phyloP scores from a whole-genome alignment of 2,113 vertebrate genomes.

The Carettochelys insculpta region DNA sequence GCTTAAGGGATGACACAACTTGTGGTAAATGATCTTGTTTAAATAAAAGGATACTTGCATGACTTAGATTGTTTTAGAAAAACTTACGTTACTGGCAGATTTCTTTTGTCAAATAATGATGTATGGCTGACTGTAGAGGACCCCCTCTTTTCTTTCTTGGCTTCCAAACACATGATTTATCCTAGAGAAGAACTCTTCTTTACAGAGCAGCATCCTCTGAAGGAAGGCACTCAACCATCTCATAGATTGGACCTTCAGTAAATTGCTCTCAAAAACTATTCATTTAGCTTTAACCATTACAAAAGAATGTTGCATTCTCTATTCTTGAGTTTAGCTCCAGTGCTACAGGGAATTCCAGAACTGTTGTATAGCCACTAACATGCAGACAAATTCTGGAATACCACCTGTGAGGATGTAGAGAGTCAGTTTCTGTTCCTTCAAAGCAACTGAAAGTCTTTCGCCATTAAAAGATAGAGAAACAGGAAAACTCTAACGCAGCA shows the following conservation, averaged over 20 bases:
- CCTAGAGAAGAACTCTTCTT: not conserved
- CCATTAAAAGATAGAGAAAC: rapidly evolving
- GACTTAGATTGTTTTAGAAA: not conserved
- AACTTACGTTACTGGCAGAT: not conserved
- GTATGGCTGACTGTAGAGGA: not conserved
- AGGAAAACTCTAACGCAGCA: not conserved
- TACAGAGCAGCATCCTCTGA: not conserved
- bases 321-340: not conserved
- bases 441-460: rapidly evolving
- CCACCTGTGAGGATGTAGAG: not conserved
- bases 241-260: not conserved
- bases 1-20: not conserved
- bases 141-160: not conserved
- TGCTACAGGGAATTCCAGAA: slow-evolving; percentile 7
- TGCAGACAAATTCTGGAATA: slow-evolving; percentile 22
- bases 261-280: not conserved
- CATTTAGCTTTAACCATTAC: not conserved
- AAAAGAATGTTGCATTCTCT: not conserved
- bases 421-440: not conserved
- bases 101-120: not conserved
- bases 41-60: not conserved
- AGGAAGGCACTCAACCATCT: not conserved
- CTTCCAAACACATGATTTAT: not conserved
- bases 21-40: not conserved
- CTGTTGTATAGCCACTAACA: slow-evolving; percentile 15